Base-by-base conservation (phyloP, 2,888 invertebrate genomes). In the Psylliodes chrysocephalus region DNA sequence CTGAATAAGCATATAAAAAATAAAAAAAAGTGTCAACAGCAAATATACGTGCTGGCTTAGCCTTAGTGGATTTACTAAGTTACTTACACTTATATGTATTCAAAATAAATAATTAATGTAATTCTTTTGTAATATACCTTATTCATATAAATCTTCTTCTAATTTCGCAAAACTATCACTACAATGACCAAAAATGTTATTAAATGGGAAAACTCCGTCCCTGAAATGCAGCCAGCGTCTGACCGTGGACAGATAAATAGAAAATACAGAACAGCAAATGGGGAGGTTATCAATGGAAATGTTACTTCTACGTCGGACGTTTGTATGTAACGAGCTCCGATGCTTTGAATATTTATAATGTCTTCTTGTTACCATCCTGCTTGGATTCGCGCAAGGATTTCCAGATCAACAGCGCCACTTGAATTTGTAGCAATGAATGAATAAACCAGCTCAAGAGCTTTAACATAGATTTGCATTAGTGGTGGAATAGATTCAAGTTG, bases 201-300 rank as follows among this genome's bases (percentile, higher is more conserved):
- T n/a, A n/a, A n/a, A n/a, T n/a, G n/a, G n/a, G n/a, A n/a, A n/a
- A n/a, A n/a, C n/a, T n/a, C 44, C 33, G 17, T 10, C 19, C 44
- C 44, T 44, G 44, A 17, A n/a, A 17, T 6, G 17, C 19, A 44
- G 17, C 18, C 18, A 44, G 44, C 18, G 44, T 19, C 44, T 44
- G 44, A 44, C 44, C 44, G 44, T 44, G 17, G 44, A 10, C 15
- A 44, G 44, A 44, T 44, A 44, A 44, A 44, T 44, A 44, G 44
- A 44, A 44, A 44, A 44, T 19, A 18, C 14, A 44, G 44, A 44
- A 18, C 15, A 4, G 40, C 8, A 12, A 40, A 40, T 40, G 12
- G 40, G 40, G 44, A 44, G 44, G 44, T 44, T 44, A 44, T 44
- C 44, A 44, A 44, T 44, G 44, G 44, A 44, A 44, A 44, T 44